phyloP scores from a whole-genome alignment of 2,888 invertebrate genomes.

The Trissolcus japonicus region DNA sequence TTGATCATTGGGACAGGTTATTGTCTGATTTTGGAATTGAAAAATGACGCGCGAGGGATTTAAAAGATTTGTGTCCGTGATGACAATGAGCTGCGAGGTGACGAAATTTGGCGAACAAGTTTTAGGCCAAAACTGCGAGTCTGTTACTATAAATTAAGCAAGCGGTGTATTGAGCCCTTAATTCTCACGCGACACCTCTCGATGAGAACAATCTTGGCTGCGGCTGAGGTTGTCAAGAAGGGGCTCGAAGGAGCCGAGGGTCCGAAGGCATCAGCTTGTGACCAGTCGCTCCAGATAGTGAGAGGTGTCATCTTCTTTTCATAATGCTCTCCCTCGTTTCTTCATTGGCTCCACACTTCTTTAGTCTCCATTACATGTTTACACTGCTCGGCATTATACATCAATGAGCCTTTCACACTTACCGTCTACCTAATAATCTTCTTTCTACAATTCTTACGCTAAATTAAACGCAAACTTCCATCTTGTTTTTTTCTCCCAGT shows the following conservation, averaged over 20 bases:
- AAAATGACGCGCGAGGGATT: too few relatives aligned
- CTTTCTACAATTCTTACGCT: constrained; percentile 19
- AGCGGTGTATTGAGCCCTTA: constrained; percentile 57
- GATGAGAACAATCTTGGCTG: constrained; percentile 59
- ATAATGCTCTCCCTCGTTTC: constrained; percentile 37
- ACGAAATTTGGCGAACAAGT: constrained; percentile 42
- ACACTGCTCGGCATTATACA: constrained; percentile 43
- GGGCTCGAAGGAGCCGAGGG: constrained; percentile 49
- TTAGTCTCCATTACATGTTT: constrained; percentile 57
- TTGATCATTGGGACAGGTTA: too few relatives aligned
- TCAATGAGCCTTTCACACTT: constrained; percentile 50
- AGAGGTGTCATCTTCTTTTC: constrained; percentile 54
- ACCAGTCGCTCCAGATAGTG: constrained; percentile 54
- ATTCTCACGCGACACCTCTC: constrained; percentile 67
- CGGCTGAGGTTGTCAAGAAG: constrained; percentile 54
- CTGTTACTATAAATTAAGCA: constrained; percentile 51
- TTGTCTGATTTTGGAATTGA: too few relatives aligned
- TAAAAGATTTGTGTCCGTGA: neutral
- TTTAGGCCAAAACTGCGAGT: constrained; percentile 36
- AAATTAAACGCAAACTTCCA: constrained; percentile 11
- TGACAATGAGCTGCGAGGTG: constrained; percentile 11
- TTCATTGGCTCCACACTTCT: constrained; percentile 44
- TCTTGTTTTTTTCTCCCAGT: neutral
- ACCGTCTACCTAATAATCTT: constrained; percentile 41
- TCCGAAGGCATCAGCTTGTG: constrained; percentile 53